Evolutionary conservation across 2,888 invertebrate genomes (phyloP), one percentile per base, ranked within the genome.

Genomic region (Agonopterix arenella): DNA sequence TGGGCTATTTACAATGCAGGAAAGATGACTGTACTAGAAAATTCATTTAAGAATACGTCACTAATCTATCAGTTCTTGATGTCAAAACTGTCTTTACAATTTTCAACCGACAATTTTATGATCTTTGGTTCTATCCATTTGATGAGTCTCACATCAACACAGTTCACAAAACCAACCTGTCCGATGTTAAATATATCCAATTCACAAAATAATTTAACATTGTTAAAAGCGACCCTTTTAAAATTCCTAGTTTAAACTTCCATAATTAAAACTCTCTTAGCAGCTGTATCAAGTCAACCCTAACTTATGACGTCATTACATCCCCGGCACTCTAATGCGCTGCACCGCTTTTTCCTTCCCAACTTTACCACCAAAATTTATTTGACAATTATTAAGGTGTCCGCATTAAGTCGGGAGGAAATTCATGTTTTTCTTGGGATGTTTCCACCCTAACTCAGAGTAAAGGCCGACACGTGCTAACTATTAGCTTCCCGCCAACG

Each of bases 371-470:
- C 72, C 71, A 65, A 88, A 28, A 88, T 89, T 89, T 88, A 88
- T 88, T 84, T 81, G 84, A 84, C 84, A 85, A 85, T 84, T 84
- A 84, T 84, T 80, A 85, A 88, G 84, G 88, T 84, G 85, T 83
- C 81, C 81, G 84, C 77, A 84, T 86, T 86, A 88, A 80, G 76
- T 73, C 72, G 66, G 67, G 68, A 73, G 84, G 82, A 80, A 84
- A 84, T 78, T 80, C 82, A 79, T 88, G 88, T 89, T 88, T 88
- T 89, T 80, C 84, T 84, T 81, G 76, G 83, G 81, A 78, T 82
- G 84, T 81, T 82, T 82, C 77, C 81, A 66, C 65, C 67, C 70
- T 86, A 85, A 81, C 72, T 88, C 84, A 84, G 80, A 60, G 68
- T 73, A 73, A 76, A 78, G 69, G 73, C 77, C 76, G 73, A 78